Base-by-base conservation (phyloP, 2,888 invertebrate genomes). In the Caenorhabditis macrosperma region DNA sequence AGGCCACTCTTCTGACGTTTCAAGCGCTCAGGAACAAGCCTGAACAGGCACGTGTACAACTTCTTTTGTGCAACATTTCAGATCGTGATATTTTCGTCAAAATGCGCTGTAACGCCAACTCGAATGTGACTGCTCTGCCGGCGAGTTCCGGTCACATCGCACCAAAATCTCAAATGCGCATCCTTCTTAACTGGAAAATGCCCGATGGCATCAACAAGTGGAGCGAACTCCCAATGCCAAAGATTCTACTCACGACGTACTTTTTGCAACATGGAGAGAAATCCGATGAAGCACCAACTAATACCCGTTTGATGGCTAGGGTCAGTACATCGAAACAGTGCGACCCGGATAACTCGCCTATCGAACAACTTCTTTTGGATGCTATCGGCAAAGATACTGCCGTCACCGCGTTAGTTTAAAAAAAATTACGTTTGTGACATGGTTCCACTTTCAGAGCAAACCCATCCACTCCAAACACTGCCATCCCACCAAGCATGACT, bases 41-140 rank as follows among this genome's bases (percentile, higher is more conserved):
- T 10, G 81, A 83, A 35, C 76, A 83, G 17, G 84, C 86, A 2
- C 79, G 85, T 20, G 86, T 87, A 26, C 82, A 83, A 50, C 78
- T 88, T 7, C 72, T 88, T 1, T 82, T 88, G 9, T 88, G 86
- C 66, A 88, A 88, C 55, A 87, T 87, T 35, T 86, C 86, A 24
- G 88, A 87, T 46, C 80, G 87, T 6, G 80, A 84, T 33, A 82
- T 88, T 15, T 83, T 78, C 61, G 87, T 83, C 61, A 81, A 81
- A 66, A 60, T 87, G 24, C 83, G 85, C 41, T 74, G 83, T 57
- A 85, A 83, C 55, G 46, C 75, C 22, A 66, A 78, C 12, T 83
- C 82, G n/a, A 82, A 82, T 54, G 81, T 87, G n/a, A 75, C 75
- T 15, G 83, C 87, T 1, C 61, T 85, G 9, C 85, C 86, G 4